A percentile compares a stretch with the other conserved stretches of the same genome.
phyloP scores from a whole-genome alignment of 1,140 invertebrate genomes.

The Eriocheir sinensis region DNA sequence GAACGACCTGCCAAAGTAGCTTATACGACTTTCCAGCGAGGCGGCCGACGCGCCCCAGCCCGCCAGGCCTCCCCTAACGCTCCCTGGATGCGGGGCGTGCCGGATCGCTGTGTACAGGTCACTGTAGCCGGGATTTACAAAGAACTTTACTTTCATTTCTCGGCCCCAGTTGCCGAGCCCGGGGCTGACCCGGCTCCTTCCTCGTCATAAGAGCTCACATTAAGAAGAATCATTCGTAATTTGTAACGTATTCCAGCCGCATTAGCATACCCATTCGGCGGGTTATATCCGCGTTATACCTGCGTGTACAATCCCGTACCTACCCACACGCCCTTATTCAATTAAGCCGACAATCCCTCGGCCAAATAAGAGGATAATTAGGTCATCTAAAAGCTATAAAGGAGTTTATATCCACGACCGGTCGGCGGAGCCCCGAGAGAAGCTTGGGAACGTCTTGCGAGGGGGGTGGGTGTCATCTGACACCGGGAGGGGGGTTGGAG shows the following conservation, averaged over 20 bases:
- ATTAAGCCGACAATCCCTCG: conserved; percentile 77
- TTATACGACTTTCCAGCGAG: conserved; percentile 68
- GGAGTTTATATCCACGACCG: conserved; percentile 77
- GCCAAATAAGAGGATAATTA: conserved; percentile 78
- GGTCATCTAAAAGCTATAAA: conserved; percentile 79
- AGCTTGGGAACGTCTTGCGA: conserved; percentile 39
- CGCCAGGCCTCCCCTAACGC: background rate
- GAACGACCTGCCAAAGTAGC: conserved; percentile 73
- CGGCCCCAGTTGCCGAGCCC: background rate
- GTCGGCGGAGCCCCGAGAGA: conserved; percentile 42
- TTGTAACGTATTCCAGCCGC: conserved; percentile 71
- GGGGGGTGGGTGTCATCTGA: conserved; percentile 52
- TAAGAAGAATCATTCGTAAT: conserved; percentile 73
- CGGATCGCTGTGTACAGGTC: conserved; percentile 66
- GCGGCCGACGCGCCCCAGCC: background rate
- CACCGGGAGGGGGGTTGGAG: background rate
- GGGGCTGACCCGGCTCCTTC: conserved; percentile 23
- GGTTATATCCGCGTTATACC: conserved; percentile 76
- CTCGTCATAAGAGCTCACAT: conserved; percentile 67
- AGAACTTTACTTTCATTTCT: background rate
- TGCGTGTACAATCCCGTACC: conserved; percentile 71
- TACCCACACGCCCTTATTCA: conserved; percentile 78
- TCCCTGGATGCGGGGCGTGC: conserved; percentile 57
- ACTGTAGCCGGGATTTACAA: conserved; percentile 64
- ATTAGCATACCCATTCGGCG: conserved; percentile 74